Base-by-base conservation (phyloP, 2,888 invertebrate genomes). In the Crossocerus cetratus region DNA sequence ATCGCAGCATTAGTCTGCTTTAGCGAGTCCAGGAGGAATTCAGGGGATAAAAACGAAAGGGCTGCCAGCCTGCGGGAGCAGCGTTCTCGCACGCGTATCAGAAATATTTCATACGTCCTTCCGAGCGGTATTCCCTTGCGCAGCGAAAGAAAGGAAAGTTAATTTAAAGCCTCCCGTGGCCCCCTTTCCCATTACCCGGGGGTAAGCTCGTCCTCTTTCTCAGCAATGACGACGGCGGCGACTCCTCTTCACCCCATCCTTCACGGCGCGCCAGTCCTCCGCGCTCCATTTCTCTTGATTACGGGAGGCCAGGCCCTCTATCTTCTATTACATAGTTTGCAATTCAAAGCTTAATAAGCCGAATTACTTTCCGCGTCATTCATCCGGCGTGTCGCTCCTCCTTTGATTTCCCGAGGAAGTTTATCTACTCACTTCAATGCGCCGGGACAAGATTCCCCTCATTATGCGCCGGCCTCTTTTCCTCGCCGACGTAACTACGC, bases 91-190 rank as follows among this genome's bases (percentile, higher is more conserved):
- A 3, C 64, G 57, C 57, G 54, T 21, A 67, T 32, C 32, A 62
- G 71, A 65, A 60, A 76, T 74, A 76, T 76, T 76, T 76, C 77
- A 74, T 74, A 63, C 74, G 65, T 62, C 66, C 71, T 66, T 58
- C 64, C 44, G 60, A 42, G 53, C 54, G n/a, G 61, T n/a, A 57
- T 54, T 58, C 45, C 22, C 44, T 55, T n/a, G 49, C 16, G 16
- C 32, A 22, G 16, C 21, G 42, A 67, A 18, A 69, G 62, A 59
- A 68, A 63, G 32, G 45, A 65, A 69, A 72, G 68, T 69, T 69
- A 70, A 71, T 67, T 62, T 71, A 60, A 58, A 58, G 60, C 11
- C 18, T 61, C 68, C 68, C 54, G 16, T 42, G 62, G 62, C 54
- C 32, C 44, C 60, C 18, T 68, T 62, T 58, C 14, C 16, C 55